Conservation (phyloP, 2,888 invertebrate species). For the Tetropium fuscum region DNA sequence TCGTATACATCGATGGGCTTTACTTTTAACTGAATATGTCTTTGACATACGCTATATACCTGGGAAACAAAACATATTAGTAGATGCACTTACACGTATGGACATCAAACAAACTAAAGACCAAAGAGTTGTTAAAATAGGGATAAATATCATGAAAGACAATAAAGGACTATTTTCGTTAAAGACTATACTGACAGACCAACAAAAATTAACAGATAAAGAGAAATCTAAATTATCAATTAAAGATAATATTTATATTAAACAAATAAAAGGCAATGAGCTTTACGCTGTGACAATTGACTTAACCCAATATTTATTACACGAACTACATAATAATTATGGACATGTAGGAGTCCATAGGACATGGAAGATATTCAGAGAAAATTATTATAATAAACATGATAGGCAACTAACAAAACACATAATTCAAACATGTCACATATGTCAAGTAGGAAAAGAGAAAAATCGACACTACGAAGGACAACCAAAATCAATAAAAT, state of each 20-base stretch:
- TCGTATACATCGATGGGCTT: constrained; percentile 26
- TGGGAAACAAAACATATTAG: constrained; percentile 16
- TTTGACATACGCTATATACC: constrained; percentile 18
- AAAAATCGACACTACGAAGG: constrained; percentile 1
- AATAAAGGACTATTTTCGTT: not conserved
- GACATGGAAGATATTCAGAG: constrained; percentile 3
- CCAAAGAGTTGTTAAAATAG: not conserved
- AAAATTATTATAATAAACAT: not conserved
- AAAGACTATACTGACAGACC: not conserved
- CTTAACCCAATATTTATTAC: not conserved
- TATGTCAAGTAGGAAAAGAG: constrained; percentile 1
- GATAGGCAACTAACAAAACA: not conserved
- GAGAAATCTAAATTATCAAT: not conserved
- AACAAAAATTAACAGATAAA: constrained; percentile 3
- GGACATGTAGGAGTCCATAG: not conserved
- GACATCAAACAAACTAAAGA: not conserved
- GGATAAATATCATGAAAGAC: not conserved
- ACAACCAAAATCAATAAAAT: not conserved
- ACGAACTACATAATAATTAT: not conserved
- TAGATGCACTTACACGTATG: constrained; percentile 20
- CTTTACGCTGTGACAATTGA: not conserved
- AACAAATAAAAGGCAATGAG: not conserved
- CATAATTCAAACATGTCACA: not conserved
- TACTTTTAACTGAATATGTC: constrained; percentile 9
- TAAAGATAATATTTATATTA: not conserved